These are phyloP conservation scores for Popillia japonica DNA, from an alignment of 1,140 invertebrate species.

Conservation along the genomic window DNA sequence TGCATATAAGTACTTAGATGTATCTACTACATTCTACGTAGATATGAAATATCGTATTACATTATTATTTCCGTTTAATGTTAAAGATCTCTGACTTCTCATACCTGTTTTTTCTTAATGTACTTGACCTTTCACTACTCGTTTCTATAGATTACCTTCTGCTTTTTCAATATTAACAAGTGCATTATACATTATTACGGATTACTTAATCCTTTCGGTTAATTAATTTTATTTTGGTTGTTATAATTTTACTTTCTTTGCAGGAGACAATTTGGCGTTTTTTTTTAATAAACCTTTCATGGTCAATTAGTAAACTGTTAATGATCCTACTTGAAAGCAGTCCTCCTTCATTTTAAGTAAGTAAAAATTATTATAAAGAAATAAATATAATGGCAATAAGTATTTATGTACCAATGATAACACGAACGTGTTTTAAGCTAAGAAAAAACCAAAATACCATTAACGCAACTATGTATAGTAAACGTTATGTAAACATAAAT, in stretches of 20 bases:
- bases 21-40: neutral
- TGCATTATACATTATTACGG: neutral
- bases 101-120: neutral
- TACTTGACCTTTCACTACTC: constrained; percentile 22
- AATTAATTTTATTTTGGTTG: neutral
- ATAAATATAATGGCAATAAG: too few species aligned
- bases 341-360: too few species aligned
- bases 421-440: too few species aligned
- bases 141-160: neutral
- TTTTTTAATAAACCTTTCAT: neutral
- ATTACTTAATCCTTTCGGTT: neutral
- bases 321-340: too few species aligned
- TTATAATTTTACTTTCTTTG: neutral
- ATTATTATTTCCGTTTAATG: neutral
- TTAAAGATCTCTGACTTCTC: neutral
- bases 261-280: neutral
- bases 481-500: too few species aligned
- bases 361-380: too few species aligned
- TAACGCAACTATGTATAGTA: too few species aligned
- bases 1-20: neutral
- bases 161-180: neutral
- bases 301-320: neutral
- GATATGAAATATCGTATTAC: neutral
- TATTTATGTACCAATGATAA: too few species aligned
- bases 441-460: too few species aligned